phyloP scores from a whole-genome alignment of 2,797 vertebrate genomes.

The Myoxocephalus aenaeus region DNA sequence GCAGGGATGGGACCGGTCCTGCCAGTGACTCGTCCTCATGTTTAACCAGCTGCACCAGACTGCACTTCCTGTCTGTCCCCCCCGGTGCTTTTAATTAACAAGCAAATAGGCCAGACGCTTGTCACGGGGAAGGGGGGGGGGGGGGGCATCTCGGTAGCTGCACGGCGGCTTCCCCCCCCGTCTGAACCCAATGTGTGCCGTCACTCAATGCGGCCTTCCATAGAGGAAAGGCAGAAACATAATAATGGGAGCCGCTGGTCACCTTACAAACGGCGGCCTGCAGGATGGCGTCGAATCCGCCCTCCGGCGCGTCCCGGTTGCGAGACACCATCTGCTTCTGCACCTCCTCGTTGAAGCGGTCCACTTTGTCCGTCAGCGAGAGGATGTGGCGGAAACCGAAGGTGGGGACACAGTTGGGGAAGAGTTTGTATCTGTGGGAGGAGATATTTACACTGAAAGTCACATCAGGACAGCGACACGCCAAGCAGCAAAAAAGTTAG shows the following conservation, averaged over 20 bases:
- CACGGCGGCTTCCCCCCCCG: too few species aligned
- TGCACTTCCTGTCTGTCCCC: constrained; percentile 58
- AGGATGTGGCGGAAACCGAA: constrained; percentile 97
- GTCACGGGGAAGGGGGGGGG: constrained; percentile 18
- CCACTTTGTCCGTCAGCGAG: constrained; percentile 93
- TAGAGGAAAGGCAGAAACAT: too few species aligned
- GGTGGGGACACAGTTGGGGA: constrained; percentile 93
- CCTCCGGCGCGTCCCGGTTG: constrained; percentile 96
- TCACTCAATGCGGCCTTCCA: not conserved
- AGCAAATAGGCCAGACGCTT: constrained; percentile 38
- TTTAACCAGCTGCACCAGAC: constrained; percentile 71
- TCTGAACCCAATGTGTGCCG: not conserved
- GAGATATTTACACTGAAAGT: not conserved
- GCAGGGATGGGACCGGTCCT: constrained; percentile 37
- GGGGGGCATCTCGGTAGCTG: not conserved
- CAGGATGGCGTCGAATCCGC: constrained; percentile 95
- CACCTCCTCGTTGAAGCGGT: constrained; percentile 96
- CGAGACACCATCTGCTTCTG: constrained; percentile 96
- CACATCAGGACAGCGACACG: not conserved
- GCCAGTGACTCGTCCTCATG: constrained; percentile 49
- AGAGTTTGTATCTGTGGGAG: constrained; percentile 90
- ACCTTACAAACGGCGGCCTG: constrained; percentile 98
- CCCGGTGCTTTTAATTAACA: constrained; percentile 63
- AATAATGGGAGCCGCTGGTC: not conserved
- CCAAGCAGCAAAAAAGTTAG: not conserved